Evolutionary conservation across 2,888 invertebrate species (phyloP), one percentile per base, ranked within the genome.

Genomic region (Nemotelus pantherinus): DNA sequence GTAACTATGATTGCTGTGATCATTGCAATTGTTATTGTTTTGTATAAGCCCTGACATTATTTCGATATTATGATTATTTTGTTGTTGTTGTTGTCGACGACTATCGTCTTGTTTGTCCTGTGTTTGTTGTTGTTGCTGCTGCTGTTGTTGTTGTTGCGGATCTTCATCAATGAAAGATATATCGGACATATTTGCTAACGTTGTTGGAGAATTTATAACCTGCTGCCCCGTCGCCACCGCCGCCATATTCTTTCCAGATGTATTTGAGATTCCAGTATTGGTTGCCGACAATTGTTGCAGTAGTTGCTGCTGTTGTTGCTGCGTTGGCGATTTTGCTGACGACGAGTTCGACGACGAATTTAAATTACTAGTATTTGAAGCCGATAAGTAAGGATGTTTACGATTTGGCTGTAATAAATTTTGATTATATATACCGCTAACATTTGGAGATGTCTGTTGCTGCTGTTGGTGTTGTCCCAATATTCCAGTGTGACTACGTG

Each of bases 111-210:
- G 48, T 47, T 71, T 68, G 70, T 64, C 70, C 67, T 79, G 77
- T 64, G 60, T 45, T 76, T 70, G 75, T 64, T 48, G 75, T 77
- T 72, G 77, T 48, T 64, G 53, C 41, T 72, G 55, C 3, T 7
- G 43, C 48, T 74, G 77, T 79, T 82, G 74, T 81, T 81, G 80
- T 80, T 82, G 80, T 78, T 83, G 82, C 76, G 83, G 83, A 81
- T 92, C 92, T 88, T 92, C 92, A 87, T 92, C 92, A 85, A 92
- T 92, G 88, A 90, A 92, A 83, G 91, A 91, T 88, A 92, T 91
- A 88, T 92, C 92, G 82, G 91, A 90, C 84, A 91, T 88, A 85
- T 84, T 80, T 57, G 82, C 82, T 71, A 83, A 81, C 78, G 82
- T 82, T 9, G 82, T 80, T 76, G 81, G 82, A 79, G 79, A 81